These are phyloP conservation scores for Drosophila orena DNA, from an alignment of 1,140 invertebrate genomes.

Conservation along the genomic window DNA sequence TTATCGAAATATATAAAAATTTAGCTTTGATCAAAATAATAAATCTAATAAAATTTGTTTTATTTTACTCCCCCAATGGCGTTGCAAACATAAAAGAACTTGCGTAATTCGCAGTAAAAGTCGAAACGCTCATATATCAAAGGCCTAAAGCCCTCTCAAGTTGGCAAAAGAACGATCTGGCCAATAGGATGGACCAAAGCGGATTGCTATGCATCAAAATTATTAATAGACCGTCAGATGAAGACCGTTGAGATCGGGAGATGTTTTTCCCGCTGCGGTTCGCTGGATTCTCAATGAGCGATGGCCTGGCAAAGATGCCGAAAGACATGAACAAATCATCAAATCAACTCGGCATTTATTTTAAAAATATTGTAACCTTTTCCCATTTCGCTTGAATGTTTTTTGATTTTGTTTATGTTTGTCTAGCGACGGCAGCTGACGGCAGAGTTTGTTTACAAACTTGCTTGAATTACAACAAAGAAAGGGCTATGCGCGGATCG, in stretches of 20 bases:
- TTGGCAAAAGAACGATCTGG: slow-evolving; percentile 8
- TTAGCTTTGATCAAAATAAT: slow-evolving; percentile 21
- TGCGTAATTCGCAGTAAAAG: slow-evolving; percentile 30
- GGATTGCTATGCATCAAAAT: slow-evolving; percentile 17
- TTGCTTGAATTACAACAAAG: slow-evolving; percentile 8
- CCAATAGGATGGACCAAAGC: background rate
- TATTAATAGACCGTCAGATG: slow-evolving; percentile 37
- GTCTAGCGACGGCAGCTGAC: slow-evolving; percentile 29
- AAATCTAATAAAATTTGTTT: background rate
- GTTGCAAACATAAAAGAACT: slow-evolving; percentile 26
- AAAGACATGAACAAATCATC: slow-evolving; percentile 54
- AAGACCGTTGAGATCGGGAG: slow-evolving; percentile 26
- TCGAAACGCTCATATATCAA: slow-evolving; percentile 33
- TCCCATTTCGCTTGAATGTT: slow-evolving; percentile 10
- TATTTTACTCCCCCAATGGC: background rate
- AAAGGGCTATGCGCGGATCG: background rate
- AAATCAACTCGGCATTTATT: slow-evolving; percentile 48
- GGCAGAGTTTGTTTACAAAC: slow-evolving; percentile 42
- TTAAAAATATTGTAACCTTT: slow-evolving; percentile 43
- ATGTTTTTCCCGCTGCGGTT: slow-evolving; percentile 32
- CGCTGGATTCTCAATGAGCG: slow-evolving; percentile 38
- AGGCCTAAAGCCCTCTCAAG: slow-evolving; percentile 8
- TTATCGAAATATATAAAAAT: background rate
- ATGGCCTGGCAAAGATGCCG: slow-evolving; percentile 38
- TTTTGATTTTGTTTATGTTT: slow-evolving; percentile 43